phyloP scores from a whole-genome alignment of 2,888 invertebrate genomes.

The Zaprionus obscuricornis region DNA sequence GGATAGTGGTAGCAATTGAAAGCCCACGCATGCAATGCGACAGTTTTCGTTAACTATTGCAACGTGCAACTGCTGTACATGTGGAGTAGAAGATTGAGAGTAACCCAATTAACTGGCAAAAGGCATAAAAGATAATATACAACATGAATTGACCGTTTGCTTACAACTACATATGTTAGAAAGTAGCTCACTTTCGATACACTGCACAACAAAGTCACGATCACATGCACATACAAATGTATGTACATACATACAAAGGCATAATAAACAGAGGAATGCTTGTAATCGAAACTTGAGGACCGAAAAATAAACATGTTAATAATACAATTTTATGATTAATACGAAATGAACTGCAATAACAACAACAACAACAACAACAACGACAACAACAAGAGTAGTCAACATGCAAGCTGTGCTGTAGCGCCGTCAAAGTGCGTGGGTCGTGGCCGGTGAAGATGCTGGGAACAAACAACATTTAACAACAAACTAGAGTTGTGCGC shows the following conservation, averaged over 20 bases:
- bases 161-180: conserved; percentile 65
- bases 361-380: conserved; percentile 16
- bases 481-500: no score
- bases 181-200: conserved; percentile 71
- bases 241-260: conserved; percentile 1
- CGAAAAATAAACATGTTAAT: conserved; percentile 78
- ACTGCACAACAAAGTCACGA: conserved; percentile 66
- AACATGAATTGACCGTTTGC: conserved; percentile 35
- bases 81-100: conserved; percentile 33
- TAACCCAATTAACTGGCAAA: conserved; percentile 61
- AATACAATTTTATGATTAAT: conserved; percentile 78
- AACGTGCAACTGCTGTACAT: not conserved
- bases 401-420: conserved; percentile 61
- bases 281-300: conserved; percentile 76
- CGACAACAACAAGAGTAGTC: conserved; percentile 30
- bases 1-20: no score
- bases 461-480: conserved; percentile 42
- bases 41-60: conserved; percentile 35
- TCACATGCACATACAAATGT: conserved; percentile 17
- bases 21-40: conserved; percentile 40
- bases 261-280: conserved; percentile 58
- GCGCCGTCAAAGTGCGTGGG: conserved; percentile 71
- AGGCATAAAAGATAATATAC: conserved; percentile 50
- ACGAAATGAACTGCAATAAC: conserved; percentile 67
- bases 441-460: conserved; percentile 57